phyloP scores from a whole-genome alignment of 1,140 invertebrate genomes.

The Diorhabda elongata region DNA sequence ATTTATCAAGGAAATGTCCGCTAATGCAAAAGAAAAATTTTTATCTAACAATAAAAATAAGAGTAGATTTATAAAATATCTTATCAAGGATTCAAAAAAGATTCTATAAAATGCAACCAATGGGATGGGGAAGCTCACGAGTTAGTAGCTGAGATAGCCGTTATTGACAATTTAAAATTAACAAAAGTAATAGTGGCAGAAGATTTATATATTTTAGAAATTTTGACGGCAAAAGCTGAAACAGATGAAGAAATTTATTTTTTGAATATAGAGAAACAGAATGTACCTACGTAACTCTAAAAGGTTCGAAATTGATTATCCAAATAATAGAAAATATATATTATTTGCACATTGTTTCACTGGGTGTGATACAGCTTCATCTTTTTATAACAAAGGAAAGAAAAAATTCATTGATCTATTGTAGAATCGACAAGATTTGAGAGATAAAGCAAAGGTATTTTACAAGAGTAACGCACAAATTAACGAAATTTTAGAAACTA shows the following conservation, averaged over 20 bases:
- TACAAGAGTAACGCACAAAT: neutral
- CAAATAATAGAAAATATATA: neutral
- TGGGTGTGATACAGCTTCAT: neutral
- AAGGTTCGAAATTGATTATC: neutral
- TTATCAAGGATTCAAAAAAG: neutral
- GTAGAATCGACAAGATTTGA: neutral
- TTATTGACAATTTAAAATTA: neutral
- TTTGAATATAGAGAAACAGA: neutral
- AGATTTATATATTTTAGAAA: neutral
- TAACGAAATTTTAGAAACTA: neutral
- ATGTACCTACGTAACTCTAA: neutral
- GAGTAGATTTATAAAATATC: neutral
- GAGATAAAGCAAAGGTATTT: neutral
- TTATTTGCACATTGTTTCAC: neutral
- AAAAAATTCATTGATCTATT: neutral
- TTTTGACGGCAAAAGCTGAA: neutral
- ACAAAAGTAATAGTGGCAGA: neutral
- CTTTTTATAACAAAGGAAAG: neutral
- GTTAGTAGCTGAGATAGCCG: neutral
- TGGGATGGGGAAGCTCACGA: no score
- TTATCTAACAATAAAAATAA: neutral
- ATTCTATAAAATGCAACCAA: neutral
- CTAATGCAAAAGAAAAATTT: neutral
- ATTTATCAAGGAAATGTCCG: neutral
- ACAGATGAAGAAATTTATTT: neutral